Percentiles rank a stretch among this genome's conserved stretches.
Conservation (phyloP, 2,888 invertebrate species). For the Rhingia rostrata region DNA sequence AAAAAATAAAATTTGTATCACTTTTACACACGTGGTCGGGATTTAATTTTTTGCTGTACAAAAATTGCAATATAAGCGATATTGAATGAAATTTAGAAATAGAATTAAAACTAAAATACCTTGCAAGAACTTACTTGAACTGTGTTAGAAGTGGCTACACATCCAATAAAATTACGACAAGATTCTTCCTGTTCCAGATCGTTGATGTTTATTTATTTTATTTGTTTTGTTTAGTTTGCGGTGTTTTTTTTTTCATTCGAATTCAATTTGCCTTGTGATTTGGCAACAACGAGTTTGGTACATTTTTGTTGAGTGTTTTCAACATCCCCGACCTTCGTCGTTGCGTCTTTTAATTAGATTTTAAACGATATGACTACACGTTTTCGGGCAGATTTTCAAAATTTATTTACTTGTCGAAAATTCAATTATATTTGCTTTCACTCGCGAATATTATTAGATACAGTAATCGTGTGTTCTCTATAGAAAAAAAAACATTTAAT, state of each 20-base stretch:
- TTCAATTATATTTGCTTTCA: constrained; percentile 35
- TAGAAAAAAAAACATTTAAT: neutral
- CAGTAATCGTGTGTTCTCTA: constrained; percentile 9
- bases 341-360: constrained; percentile 35
- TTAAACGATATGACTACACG: constrained; percentile 33
- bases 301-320: neutral
- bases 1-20: constrained; percentile 10
- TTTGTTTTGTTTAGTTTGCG: neutral
- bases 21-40: neutral
- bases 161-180: constrained; percentile 1
- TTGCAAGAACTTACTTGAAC: constrained; percentile 28
- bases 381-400: neutral
- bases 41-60: neutral
- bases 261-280: constrained; percentile 33
- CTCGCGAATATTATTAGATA: constrained; percentile 5
- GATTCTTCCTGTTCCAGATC: constrained; percentile 22
- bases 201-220: constrained; percentile 5
- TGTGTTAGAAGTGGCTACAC: constrained; percentile 7
- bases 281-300: neutral
- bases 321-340: neutral
- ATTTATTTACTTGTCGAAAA: constrained; percentile 22
- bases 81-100: too few relatives aligned
- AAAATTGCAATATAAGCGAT: too few relatives aligned
- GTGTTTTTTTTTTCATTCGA: constrained; percentile 21
- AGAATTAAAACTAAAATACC: neutral